Percentiles rank a stretch among this genome's conserved stretches.
Conservation (phyloP, 2,113 vertebrate species). For the Lepisosteus osseus region DNA sequence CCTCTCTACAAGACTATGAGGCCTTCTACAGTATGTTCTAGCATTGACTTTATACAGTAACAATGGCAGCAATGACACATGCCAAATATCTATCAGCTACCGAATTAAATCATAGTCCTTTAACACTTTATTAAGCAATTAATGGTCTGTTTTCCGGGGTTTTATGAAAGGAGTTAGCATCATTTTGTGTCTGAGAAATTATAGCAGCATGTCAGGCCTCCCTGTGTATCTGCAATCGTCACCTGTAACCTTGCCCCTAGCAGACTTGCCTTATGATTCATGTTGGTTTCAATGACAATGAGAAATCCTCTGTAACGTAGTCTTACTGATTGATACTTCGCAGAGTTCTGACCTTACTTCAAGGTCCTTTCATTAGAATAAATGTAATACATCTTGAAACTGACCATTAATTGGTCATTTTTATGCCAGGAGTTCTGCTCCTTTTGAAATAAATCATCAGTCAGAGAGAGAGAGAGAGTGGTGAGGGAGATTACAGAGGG, state of each 20-base stretch:
- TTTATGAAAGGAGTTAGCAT: conserved; percentile 10
- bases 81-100: not conserved
- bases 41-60: too few relatives aligned
- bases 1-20: too few relatives aligned
- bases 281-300: not conserved
- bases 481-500: not conserved
- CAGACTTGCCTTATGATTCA: conserved; percentile 21
- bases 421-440: not conserved
- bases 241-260: conserved; percentile 10
- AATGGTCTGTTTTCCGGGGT: not conserved
- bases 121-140: not conserved
- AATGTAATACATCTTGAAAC: not conserved
- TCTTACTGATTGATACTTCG: conserved; percentile 4
- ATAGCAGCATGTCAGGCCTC: not conserved
- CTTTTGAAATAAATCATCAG: not conserved
- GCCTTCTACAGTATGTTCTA: too few relatives aligned
- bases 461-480: not conserved
- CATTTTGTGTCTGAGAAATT: not conserved
- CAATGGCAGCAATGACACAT: not conserved
- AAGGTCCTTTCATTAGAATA: conserved; percentile 24
- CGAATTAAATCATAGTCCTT: not conserved
- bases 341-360: conserved; percentile 2
- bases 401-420: conserved; percentile 19
- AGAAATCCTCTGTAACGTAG: not conserved
- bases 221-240: conserved; percentile 9